Conservation (phyloP, 2,888 invertebrate species). For the Axea sp. region DNA sequence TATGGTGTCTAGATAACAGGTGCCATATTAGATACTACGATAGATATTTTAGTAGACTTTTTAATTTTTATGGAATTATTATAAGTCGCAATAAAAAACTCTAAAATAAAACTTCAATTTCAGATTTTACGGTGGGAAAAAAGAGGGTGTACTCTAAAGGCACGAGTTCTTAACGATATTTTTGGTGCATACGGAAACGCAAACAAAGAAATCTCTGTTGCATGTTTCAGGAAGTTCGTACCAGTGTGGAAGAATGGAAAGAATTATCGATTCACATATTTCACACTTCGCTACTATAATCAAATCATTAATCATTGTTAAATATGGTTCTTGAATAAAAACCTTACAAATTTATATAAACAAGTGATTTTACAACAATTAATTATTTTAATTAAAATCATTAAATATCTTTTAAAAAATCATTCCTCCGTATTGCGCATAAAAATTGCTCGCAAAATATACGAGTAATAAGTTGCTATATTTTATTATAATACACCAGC, state of each 20-base stretch:
- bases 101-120: too few relatives aligned
- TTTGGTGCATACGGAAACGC: conserved; percentile 28
- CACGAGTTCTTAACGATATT: conserved; percentile 27
- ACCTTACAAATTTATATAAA: too few relatives aligned
- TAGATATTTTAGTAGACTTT: background rate
- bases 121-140: conserved; percentile 9
- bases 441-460: too few relatives aligned
- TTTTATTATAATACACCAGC: conserved; percentile 49
- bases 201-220: conserved; percentile 43
- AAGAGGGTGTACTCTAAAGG: conserved; percentile 3
- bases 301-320: too few relatives aligned
- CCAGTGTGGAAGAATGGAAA: conserved; percentile 16
- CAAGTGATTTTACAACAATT: too few relatives aligned
- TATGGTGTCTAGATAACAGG: conserved; percentile 5
- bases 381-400: too few relatives aligned
- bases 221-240: conserved; percentile 46
- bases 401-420: too few relatives aligned
- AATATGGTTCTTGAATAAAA: too few relatives aligned
- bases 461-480: conserved; percentile 12
- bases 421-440: too few relatives aligned
- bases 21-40: background rate
- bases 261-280: conserved; percentile 37
- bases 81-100: too few relatives aligned
- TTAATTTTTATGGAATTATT: too few relatives aligned
- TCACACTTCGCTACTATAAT: background rate